Evolutionary conservation across 2,797 vertebrate genomes (phyloP), one percentile per base, ranked within the genome.

Genomic region (Phaenicophaeus curvirostris): DNA sequence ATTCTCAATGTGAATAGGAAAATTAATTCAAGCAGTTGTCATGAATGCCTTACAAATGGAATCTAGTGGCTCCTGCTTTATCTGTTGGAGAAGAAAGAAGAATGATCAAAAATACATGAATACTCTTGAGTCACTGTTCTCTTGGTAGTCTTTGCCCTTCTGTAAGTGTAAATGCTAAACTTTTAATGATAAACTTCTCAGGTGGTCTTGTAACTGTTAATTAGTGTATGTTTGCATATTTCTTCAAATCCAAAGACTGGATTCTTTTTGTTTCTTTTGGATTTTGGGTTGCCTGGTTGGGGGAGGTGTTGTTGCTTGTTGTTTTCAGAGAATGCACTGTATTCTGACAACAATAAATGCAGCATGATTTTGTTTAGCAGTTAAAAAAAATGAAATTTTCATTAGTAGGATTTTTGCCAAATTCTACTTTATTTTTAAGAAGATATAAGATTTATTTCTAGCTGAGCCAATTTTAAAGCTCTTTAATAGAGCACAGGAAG

Each of bases 11-110:
- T 75, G 62, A 28, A 65, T 30, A 48, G 46, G 46, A 89, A 87
- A 95, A 87, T 53, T 7, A 83, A 73, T 91, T 55, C 80, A 54
- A 79, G n/a, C 72, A 89, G 24, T 85, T 89, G 87, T 57, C 24
- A 21, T 79, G 33, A 37, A n/a, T 90, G 18, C 58, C 63, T 51
- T 61, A 33, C 15, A 15, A 11, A 30, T 53, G 30, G 33, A 69
- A 37, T 19, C 7, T 41, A 77, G 28, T 48, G 11, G 11, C 67
- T 91, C 54, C 63, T 92, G 27, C 81, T 93, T 91, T 89, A 69
- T 83, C n/a, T 46, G 37, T 71, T 62, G 57, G 19, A 24, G 20
- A 85, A 72, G 66, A 84, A 41, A 27, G 21, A 89, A 50, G n/a
- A 41, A 54, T 71, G 61, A 90, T 80, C 72, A 77, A 82, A 72